Conservation (phyloP, 1,140 invertebrate genomes). For the Bicyclus anynana region DNA sequence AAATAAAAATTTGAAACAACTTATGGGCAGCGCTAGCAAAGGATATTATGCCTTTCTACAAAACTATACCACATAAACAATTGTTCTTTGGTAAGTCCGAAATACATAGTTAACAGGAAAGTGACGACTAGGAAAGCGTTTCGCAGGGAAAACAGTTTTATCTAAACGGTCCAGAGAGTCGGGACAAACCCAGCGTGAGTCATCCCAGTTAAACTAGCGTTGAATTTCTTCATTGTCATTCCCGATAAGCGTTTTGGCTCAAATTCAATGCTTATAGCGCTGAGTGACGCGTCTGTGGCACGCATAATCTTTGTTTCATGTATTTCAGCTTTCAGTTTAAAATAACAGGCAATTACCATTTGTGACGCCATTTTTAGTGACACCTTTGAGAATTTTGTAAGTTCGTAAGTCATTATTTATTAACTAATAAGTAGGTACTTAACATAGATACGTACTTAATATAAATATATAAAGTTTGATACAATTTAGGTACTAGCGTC, state of each 20-base stretch:
- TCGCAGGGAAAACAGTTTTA: slow-evolving; percentile 8
- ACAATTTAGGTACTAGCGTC: too few species aligned
- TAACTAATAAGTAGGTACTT: too few species aligned
- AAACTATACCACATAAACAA: too few species aligned
- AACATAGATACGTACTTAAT: too few species aligned
- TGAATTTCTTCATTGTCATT: slow-evolving; percentile 31
- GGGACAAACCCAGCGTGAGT: slow-evolving; percentile 27
- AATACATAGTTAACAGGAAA: too few species aligned
- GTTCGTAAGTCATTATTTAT: too few species aligned
- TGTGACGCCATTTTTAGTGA: not conserved
- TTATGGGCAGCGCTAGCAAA: too few species aligned
- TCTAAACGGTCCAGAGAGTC: slow-evolving; percentile 5
- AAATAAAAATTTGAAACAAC: too few species aligned
- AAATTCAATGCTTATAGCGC: slow-evolving; percentile 12
- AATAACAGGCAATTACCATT: not conserved
- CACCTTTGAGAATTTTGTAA: too few species aligned
- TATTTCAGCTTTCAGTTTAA: not conserved
- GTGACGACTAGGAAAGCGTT: not conserved
- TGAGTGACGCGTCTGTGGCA: not conserved
- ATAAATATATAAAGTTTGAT: too few species aligned
- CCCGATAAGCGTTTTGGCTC: slow-evolving; percentile 25
- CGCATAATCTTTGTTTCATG: not conserved
- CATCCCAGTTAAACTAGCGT: slow-evolving; percentile 8
- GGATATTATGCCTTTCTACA: too few species aligned
- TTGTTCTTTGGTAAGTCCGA: too few species aligned